A percentile compares a stretch with the other conserved stretches of the same genome.
Conservation (phyloP, 2,888 invertebrate species). For the Pyrgus malvae region DNA sequence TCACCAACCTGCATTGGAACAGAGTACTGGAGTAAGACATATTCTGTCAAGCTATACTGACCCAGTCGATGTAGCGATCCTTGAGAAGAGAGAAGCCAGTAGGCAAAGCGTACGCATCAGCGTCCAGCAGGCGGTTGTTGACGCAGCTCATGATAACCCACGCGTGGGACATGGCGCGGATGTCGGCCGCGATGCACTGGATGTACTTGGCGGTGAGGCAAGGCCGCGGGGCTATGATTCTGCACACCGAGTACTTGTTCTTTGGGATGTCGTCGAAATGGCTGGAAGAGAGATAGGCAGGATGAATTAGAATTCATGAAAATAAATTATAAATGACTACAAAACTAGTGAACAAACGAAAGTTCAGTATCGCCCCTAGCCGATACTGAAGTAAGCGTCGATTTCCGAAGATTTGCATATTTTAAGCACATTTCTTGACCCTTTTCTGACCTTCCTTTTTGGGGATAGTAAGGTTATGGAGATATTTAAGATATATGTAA, state of each 20-base stretch:
- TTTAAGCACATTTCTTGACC: too few relatives aligned
- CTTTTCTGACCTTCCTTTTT: too few relatives aligned
- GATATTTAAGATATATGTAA: too few relatives aligned
- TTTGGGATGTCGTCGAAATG: slow-evolving; percentile 80
- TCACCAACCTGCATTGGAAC: too few relatives aligned
- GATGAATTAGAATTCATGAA: neutral
- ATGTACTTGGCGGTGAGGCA: slow-evolving; percentile 89
- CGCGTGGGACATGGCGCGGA: slow-evolving; percentile 84
- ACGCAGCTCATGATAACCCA: slow-evolving; percentile 87
- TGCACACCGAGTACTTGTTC: slow-evolving; percentile 77
- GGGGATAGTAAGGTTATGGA: too few relatives aligned
- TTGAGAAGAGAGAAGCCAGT: slow-evolving; percentile 83
- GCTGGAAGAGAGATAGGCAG: slow-evolving; percentile 39
- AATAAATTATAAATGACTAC: neutral
- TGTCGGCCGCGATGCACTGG: slow-evolving; percentile 85
- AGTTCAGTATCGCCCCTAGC: too few relatives aligned
- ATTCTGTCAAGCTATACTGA: slow-evolving; percentile 43
- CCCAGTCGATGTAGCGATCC: slow-evolving; percentile 68
- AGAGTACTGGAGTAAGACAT: too few relatives aligned
- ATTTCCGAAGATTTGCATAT: too few relatives aligned
- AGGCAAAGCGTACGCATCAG: slow-evolving; percentile 79
- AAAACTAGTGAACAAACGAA: too few relatives aligned
- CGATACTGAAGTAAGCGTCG: too few relatives aligned
- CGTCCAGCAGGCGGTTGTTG: slow-evolving; percentile 52
- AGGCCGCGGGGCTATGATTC: slow-evolving; percentile 85